Conservation (phyloP, 1,140 invertebrate genomes). For the Polypedilum pembai region DNA sequence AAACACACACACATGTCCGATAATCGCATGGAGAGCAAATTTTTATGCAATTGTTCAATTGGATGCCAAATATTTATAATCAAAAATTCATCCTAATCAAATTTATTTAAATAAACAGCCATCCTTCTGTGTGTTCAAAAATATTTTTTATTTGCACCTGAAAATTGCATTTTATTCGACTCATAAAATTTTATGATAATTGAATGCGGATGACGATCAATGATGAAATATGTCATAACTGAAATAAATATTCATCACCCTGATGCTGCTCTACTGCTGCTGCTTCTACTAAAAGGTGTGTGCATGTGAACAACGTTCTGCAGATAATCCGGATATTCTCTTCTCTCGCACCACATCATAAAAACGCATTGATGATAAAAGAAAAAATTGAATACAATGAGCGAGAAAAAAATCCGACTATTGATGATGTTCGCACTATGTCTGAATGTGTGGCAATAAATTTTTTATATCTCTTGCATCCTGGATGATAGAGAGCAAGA, state of each 20-base stretch:
- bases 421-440: conserved; percentile 12
- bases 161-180: conserved; percentile 13
- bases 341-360: not conserved
- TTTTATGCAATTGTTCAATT: too few species aligned
- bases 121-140: too few species aligned
- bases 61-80: too few species aligned
- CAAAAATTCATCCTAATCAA: too few species aligned
- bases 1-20: too few species aligned
- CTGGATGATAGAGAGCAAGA: not conserved
- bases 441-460: not conserved
- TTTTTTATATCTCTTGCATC: not conserved
- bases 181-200: conserved; percentile 20
- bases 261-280: too few species aligned
- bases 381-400: not conserved
- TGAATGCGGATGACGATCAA: conserved; percentile 10
- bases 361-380: conserved; percentile 1
- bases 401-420: not conserved
- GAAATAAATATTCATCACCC: not conserved
- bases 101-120: too few species aligned
- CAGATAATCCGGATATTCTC: not conserved
- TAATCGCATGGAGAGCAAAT: too few species aligned
- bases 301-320: too few species aligned
- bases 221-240: conserved; percentile 6
- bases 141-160: not conserved
- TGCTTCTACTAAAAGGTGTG: too few species aligned